Conservation (phyloP, 1,140 invertebrate species). For the Saccostrea cuccullata region DNA sequence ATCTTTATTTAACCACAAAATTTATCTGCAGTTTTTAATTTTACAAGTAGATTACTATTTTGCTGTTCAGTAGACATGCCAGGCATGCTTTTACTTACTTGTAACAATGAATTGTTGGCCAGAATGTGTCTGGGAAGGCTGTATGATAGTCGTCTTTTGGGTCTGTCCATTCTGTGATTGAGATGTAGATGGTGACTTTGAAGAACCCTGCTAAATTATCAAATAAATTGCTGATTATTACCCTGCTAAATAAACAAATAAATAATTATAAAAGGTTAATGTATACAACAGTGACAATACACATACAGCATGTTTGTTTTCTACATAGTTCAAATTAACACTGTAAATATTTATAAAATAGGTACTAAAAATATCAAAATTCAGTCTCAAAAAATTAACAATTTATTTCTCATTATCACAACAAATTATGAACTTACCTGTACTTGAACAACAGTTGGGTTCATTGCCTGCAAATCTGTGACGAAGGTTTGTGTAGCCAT, state of each 20-base stretch:
- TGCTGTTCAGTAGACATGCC: too few relatives aligned
- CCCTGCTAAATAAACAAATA: too few relatives aligned
- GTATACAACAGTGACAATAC: not conserved
- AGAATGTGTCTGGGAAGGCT: slow-evolving; percentile 72
- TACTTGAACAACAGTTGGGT: slow-evolving; percentile 75
- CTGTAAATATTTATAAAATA: too few relatives aligned
- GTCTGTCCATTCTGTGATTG: slow-evolving; percentile 62
- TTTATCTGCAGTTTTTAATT: too few relatives aligned
- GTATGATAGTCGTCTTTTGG: slow-evolving; percentile 75
- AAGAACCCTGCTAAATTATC: slow-evolving; percentile 32
- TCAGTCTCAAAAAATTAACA: not conserved
- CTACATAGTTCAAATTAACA: too few relatives aligned
- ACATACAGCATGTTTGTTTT: too few relatives aligned
- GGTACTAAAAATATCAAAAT: not conserved
- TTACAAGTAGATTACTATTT: too few relatives aligned
- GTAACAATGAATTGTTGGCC: slow-evolving; percentile 78
- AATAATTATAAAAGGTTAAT: not conserved
- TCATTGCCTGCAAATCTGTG: slow-evolving; percentile 78
- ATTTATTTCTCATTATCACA: not conserved
- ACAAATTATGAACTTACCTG: slow-evolving; percentile 39
- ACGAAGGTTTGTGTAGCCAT: slow-evolving; percentile 79
- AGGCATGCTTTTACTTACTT: slow-evolving; percentile 65
- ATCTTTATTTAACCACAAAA: too few relatives aligned
- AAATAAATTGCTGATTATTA: too few relatives aligned
- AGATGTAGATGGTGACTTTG: slow-evolving; percentile 53